Percentiles rank a stretch among this genome's conserved stretches.
These are phyloP conservation scores for Aphelocoma californica DNA, from an alignment of 2,797 vertebrate genomes.

Conservation along the genomic window DNA sequence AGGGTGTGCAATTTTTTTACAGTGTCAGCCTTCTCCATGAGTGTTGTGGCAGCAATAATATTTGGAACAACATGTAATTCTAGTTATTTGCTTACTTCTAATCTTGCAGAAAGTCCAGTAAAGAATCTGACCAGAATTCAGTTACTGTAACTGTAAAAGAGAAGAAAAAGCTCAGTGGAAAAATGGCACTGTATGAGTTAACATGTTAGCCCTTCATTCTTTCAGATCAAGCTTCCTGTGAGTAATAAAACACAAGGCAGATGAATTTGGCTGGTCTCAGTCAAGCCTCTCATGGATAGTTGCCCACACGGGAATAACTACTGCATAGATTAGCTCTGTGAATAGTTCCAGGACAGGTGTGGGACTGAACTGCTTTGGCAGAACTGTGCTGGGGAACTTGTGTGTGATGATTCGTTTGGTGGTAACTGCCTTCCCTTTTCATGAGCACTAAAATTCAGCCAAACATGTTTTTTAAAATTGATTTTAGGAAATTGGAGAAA, in stretches of 20 bases:
- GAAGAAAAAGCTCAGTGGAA: background rate
- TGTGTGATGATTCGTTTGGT: background rate
- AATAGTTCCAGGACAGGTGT: slow-evolving; percentile 48
- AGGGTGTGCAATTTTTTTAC: background rate
- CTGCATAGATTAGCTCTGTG: slow-evolving; percentile 21
- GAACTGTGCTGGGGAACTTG: background rate
- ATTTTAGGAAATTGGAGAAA: background rate
- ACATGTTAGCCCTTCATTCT: slow-evolving; percentile 18
- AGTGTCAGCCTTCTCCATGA: background rate
- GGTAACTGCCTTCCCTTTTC: background rate
- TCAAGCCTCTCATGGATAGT: slow-evolving; percentile 38
- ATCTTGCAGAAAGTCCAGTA: background rate
- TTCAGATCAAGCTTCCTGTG: slow-evolving; percentile 47
- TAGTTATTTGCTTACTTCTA: background rate
- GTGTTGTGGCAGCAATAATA: background rate
- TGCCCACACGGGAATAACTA: slow-evolving; percentile 28
- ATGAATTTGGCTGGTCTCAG: slow-evolving; percentile 46
- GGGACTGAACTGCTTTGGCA: slow-evolving; percentile 10
- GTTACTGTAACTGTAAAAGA: background rate
- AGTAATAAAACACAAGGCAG: slow-evolving; percentile 38
- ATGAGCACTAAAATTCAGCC: background rate
- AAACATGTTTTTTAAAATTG: background rate
- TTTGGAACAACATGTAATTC: background rate
- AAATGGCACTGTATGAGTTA: slow-evolving; percentile 20
- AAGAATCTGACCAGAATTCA: background rate